phyloP scores from a whole-genome alignment of 1,140 invertebrate genomes.

The Ooceraea biroi region DNA sequence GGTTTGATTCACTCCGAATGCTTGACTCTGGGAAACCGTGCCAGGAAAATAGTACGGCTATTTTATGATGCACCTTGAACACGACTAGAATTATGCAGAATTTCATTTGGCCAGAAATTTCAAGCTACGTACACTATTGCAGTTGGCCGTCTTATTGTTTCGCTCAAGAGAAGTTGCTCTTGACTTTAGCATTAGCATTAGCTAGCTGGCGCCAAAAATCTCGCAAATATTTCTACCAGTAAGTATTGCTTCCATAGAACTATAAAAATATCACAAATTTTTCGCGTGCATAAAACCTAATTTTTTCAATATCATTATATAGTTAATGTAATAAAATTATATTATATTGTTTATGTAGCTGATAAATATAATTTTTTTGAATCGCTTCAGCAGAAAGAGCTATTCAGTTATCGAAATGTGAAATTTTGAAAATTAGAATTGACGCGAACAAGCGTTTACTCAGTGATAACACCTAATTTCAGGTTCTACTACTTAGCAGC shows the following conservation, averaged over 20 bases:
- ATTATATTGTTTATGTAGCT: neutral
- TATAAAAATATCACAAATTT: neutral
- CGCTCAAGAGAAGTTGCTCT: neutral
- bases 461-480: neutral
- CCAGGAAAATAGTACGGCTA: constrained; percentile 81
- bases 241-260: neutral
- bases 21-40: constrained; percentile 77
- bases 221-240: constrained; percentile 10
- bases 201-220: constrained; percentile 15
- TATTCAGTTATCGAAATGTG: neutral
- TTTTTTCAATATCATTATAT: neutral
- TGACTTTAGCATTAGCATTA: neutral
- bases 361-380: neutral
- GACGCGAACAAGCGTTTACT: constrained; percentile 14
- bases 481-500: constrained; percentile 25
- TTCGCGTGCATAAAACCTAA: neutral
- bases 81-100: constrained; percentile 60
- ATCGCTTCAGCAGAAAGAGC: neutral
- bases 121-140: neutral
- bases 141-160: constrained; percentile 16
- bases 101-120: constrained; percentile 67
- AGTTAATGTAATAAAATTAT: neutral
- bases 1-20: constrained; percentile 74
- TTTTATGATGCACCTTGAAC: constrained; percentile 79
- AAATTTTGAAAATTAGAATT: neutral